A percentile compares a stretch with the other conserved stretches of the same genome.
These are phyloP conservation scores for Dendrolimus pini DNA, from an alignment of 2,888 invertebrate genomes.

Conservation along the genomic window DNA sequence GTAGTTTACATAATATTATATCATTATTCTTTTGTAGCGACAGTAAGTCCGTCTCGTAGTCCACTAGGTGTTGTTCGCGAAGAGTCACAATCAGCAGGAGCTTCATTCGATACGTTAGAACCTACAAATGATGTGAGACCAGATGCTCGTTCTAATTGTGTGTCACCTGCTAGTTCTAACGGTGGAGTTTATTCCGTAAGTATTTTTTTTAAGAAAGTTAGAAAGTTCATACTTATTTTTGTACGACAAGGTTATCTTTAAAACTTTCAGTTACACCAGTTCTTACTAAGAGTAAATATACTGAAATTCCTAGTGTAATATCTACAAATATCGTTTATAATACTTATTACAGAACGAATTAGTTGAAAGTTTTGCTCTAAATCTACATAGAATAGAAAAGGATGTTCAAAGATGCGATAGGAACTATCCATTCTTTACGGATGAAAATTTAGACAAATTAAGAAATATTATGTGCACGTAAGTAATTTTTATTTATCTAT, in stretches of 20 bases:
- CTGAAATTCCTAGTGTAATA: no score
- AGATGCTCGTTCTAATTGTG: constrained; percentile 79
- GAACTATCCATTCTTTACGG: constrained; percentile 94
- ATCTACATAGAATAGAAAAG: constrained; percentile 96
- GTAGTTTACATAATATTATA: no score
- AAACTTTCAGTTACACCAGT: no score
- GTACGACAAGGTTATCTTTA: no score
- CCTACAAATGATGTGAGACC: constrained; percentile 61
- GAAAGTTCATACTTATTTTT: no score
- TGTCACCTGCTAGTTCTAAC: constrained; percentile 93
- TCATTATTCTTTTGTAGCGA: constrained; percentile 36
- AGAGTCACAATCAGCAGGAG: constrained; percentile 70
- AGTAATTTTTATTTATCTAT: constrained; percentile 41
- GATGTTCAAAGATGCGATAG: constrained; percentile 97
- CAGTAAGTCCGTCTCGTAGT: constrained; percentile 65
- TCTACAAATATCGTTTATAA: no score
- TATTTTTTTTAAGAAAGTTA: constrained; percentile 12
- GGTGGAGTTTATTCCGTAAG: constrained; percentile 92
- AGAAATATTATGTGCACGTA: constrained; percentile 97
- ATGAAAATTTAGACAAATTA: constrained; percentile 92
- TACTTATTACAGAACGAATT: constrained; percentile 82
- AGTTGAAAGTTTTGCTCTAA: constrained; percentile 89
- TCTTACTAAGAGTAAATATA: no score
- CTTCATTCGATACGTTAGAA: constrained; percentile 66
- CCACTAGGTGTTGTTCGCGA: constrained; percentile 78